A percentile compares a stretch with the other conserved stretches of the same genome.
These are phyloP conservation scores for Metopia argyrocephala DNA, from an alignment of 2,888 invertebrate genomes.

Conservation along the genomic window DNA sequence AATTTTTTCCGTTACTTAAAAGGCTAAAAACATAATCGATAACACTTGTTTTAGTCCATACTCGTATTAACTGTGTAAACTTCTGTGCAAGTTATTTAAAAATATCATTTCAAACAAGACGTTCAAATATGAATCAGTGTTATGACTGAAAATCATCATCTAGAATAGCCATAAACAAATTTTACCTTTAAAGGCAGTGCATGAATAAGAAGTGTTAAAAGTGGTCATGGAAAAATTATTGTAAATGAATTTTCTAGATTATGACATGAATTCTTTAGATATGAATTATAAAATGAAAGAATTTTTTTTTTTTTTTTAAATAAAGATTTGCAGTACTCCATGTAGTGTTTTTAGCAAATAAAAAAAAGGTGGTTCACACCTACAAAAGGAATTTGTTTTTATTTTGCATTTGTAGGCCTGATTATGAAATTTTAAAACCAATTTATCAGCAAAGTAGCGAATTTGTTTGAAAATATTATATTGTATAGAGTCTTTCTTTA, in stretches of 20 bases:
- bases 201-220: not conserved
- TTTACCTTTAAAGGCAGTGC: not conserved
- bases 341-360: too few relatives aligned
- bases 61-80: not conserved
- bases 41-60: not conserved
- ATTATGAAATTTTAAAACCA: too few relatives aligned
- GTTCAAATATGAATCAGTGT: not conserved
- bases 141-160: not conserved
- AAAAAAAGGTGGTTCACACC: too few relatives aligned
- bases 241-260: not conserved
- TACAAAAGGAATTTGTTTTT: too few relatives aligned
- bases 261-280: not conserved
- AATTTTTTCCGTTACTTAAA: slow-evolving; percentile 22
- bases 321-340: too few relatives aligned
- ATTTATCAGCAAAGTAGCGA: too few relatives aligned
- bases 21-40: not conserved
- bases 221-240: not conserved
- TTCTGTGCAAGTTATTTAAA: not conserved
- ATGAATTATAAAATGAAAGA: not conserved
- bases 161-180: not conserved
- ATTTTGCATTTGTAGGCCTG: too few relatives aligned
- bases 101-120: not conserved
- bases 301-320: too few relatives aligned
- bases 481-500: too few relatives aligned
- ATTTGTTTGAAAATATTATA: too few relatives aligned